Evolutionary conservation across 1,140 invertebrate genomes (phyloP), one percentile per base, ranked within the genome.

Genomic region (Ectropis grisescens): DNA sequence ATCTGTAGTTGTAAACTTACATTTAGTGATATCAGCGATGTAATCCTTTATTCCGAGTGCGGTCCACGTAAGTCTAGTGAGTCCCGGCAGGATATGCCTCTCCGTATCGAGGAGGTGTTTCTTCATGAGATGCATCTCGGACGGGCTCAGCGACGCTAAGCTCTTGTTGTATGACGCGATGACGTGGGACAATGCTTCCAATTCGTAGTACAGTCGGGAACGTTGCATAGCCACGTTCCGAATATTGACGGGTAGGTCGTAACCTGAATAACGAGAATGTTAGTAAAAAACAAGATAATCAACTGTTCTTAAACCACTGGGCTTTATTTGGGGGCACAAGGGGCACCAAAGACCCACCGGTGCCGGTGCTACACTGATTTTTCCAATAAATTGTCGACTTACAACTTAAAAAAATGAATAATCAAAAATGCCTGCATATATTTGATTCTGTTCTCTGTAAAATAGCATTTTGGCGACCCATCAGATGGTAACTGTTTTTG

Each of bases 61-160:
- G 40, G 88, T 90, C 94, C 94, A 96, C 33, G 90, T 93, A 14
- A 94, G 88, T 14, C 93, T 85, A 3, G 88, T 90, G 0, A 92
- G 66, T 4, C 93, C 94, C 13, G 92, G 91, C 37, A 91, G 86
- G 32, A 97, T 90, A 25, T 89, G 85, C 12, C 89, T 85, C 54
- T 94, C 91, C 26, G 93, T 85, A 23, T 93, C 87, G 54, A 86
- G 79, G 2, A 95, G 83, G 41, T 89, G 87, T 0, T 83, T 82
- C 35, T 88, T 89, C 46, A 92, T 61, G 11, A 93, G 84, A 41
- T 87, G 81, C 3, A 90, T 88, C 59, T 92, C 89, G 0, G 88
- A 86, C 3, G 79, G 57, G 8, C 87, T 87, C 6, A 92, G 66
- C 25, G 84, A 84, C 1, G 83, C 58, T 0, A 88, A 65, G 14